A percentile compares a stretch with the other conserved stretches of the same genome.
Conservation (phyloP, 2,797 vertebrate species). For the Pangasius mekongensis region DNA sequence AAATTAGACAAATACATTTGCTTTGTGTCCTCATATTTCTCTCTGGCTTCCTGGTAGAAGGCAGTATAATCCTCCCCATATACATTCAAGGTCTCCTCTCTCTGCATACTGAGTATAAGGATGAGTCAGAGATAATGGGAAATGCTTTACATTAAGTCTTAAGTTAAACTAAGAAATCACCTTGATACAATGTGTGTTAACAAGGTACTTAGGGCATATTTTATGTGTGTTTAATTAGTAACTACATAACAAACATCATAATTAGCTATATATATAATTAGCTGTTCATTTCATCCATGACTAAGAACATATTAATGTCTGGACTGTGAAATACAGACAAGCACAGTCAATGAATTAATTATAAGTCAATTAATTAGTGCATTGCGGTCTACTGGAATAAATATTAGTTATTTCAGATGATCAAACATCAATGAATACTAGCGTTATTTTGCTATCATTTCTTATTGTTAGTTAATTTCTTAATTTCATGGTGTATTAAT, state of each 20-base stretch:
- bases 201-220: neutral
- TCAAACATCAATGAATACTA: neutral
- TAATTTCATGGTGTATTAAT: neutral
- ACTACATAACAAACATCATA: neutral
- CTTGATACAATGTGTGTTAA: neutral
- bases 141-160: neutral
- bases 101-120: constrained; percentile 17
- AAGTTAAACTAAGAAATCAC: neutral
- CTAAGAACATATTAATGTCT: neutral
- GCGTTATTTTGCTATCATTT: neutral
- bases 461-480: neutral
- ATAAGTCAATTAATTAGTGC: neutral
- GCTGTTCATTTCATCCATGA: neutral
- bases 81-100: constrained; percentile 21
- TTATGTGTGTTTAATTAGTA: neutral
- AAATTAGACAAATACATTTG: constrained; percentile 1
- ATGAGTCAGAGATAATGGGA: constrained; percentile 30
- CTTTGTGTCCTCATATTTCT: constrained; percentile 20
- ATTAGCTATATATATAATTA: neutral
- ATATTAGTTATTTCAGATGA: neutral
- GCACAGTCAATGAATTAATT: neutral
- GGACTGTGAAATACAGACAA: neutral
- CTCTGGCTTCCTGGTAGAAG: neutral
- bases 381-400: too few species aligned
- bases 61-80: constrained; percentile 22